These are phyloP conservation scores for Phoebastria nigripes DNA, from an alignment of 2,797 vertebrate species.

Conservation along the genomic window DNA sequence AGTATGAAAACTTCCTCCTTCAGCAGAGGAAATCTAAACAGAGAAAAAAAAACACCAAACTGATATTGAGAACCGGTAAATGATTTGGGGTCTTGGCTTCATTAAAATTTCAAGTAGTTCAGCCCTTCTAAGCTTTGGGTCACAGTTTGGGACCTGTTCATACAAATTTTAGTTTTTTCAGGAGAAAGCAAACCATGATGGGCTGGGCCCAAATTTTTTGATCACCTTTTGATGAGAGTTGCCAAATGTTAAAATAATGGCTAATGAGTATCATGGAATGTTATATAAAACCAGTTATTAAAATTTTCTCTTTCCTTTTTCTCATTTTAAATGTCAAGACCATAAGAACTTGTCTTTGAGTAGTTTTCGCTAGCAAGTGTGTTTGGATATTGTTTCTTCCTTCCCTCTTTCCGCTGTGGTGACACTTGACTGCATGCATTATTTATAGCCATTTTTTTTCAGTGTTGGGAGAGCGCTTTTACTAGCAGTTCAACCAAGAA, in stretches of 20 bases:
- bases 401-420: not conserved
- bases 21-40: not conserved
- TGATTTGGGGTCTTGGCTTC: not conserved
- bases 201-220: not conserved
- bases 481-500: not conserved
- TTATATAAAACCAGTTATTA: not conserved
- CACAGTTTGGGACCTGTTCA: not conserved
- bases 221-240: not conserved
- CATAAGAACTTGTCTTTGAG: not conserved
- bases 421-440: not conserved
- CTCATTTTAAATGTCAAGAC: not conserved
- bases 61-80: not conserved
- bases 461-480: not conserved
- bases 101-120: not conserved
- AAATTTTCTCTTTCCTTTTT: not conserved
- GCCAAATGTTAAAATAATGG: not conserved
- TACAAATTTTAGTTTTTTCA: not conserved
- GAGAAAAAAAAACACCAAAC: not conserved
- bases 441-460: not conserved
- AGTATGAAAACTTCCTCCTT: not conserved
- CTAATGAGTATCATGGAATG: not conserved
- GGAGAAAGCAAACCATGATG: not conserved
- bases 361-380: not conserved
- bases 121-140: not conserved
- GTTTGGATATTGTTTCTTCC: not conserved